phyloP scores from a whole-genome alignment of 1,140 invertebrate genomes.

The Asobara japonica region DNA sequence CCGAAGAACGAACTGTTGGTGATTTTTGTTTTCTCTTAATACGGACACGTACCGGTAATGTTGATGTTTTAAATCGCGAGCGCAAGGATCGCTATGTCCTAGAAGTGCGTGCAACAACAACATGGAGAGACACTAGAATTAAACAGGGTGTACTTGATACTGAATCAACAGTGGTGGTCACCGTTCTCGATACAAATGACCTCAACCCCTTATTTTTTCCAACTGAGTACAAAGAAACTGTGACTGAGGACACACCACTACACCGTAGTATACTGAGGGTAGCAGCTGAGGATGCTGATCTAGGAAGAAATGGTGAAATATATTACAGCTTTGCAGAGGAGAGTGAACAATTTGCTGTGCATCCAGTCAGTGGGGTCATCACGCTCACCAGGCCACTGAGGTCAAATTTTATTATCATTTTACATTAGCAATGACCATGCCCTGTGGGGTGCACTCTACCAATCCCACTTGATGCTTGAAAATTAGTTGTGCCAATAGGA shows the following conservation, averaged over 20 bases:
- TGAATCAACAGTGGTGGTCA: constrained; percentile 80
- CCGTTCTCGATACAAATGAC: constrained; percentile 90
- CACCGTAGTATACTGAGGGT: constrained; percentile 82
- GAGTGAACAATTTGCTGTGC: constrained; percentile 87
- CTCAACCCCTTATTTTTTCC: constrained; percentile 91
- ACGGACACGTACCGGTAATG: constrained; percentile 84
- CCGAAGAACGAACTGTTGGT: constrained; percentile 85
- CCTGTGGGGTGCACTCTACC: too few species aligned
- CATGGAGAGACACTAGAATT: constrained; percentile 70
- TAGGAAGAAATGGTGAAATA: constrained; percentile 93
- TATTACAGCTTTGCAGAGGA: constrained; percentile 92
- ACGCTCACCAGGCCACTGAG: constrained; percentile 82
- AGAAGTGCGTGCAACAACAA: constrained; percentile 80
- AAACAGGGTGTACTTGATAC: constrained; percentile 71
- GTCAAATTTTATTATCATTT: constrained; percentile 48
- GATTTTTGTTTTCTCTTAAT: constrained; percentile 94
- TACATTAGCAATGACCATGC: not conserved
- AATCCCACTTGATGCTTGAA: not conserved
- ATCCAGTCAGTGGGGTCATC: constrained; percentile 90
- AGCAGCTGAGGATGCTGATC: constrained; percentile 91
- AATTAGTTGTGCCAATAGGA: constrained; percentile 16
- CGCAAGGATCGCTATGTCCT: constrained; percentile 85
- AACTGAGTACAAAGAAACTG: constrained; percentile 83
- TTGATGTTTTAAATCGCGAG: constrained; percentile 90
- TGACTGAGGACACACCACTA: constrained; percentile 89